phyloP scores from a whole-genome alignment of 92 coral and sea anemone species.

The Bergia sp. region DNA sequence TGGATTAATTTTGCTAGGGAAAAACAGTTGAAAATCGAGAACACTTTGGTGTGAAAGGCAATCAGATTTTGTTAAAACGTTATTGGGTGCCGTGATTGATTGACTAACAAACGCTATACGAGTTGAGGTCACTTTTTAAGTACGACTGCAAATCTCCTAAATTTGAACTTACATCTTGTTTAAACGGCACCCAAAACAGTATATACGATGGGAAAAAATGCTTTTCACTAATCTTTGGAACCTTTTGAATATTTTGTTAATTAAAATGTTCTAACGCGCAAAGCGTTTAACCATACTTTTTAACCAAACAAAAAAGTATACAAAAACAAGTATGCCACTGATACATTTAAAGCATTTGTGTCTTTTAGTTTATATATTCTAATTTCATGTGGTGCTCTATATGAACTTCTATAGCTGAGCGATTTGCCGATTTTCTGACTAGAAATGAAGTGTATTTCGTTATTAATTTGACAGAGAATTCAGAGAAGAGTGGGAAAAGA shows the following conservation, averaged over 20 bases:
- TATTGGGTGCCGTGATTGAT: not conserved
- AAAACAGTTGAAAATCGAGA: not conserved
- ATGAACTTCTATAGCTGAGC: not conserved
- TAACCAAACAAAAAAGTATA: not conserved
- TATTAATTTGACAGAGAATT: not conserved
- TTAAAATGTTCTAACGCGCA: not conserved
- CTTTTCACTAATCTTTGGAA: not conserved
- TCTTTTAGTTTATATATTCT: not conserved
- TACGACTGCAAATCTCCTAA: not conserved
- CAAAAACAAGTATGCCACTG: not conserved
- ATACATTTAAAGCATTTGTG: too few relatives aligned
- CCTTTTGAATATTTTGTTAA: too few relatives aligned
- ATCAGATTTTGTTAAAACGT: not conserved
- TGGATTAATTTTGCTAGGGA: not conserved
- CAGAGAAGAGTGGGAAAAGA: constrained; percentile 21
- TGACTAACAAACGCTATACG: not conserved
- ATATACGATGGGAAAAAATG: not conserved
- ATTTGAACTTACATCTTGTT: not conserved
- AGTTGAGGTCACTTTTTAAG: not conserved
- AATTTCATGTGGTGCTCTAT: not conserved
- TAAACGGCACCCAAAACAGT: not conserved
- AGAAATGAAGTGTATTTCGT: not conserved
- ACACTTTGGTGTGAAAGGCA: not conserved
- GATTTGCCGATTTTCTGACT: not conserved
- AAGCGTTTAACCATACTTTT: not conserved